phyloP scores from a whole-genome alignment of 2,888 invertebrate genomes.

The Torymus auratus region DNA sequence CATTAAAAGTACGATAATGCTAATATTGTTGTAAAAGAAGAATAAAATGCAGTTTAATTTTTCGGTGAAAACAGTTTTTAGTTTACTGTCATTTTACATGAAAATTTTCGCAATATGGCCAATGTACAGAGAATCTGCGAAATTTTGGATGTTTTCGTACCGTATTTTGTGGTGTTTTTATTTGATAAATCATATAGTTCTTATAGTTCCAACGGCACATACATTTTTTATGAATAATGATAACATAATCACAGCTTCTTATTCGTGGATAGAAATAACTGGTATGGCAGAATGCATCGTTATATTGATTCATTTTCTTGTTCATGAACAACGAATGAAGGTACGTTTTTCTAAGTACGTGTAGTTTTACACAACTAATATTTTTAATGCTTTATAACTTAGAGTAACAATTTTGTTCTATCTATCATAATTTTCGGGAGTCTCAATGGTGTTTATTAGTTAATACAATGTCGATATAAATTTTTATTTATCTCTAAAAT shows the following conservation, averaged over 20 bases:
- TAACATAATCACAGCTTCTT: not conserved
- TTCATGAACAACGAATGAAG: not conserved
- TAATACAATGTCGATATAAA: no score
- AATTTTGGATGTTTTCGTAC: not conserved
- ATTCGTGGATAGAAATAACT: conserved; percentile 4
- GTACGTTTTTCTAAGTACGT: not conserved
- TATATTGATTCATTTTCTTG: not conserved
- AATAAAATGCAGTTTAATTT: not conserved
- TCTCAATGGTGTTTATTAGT: no score
- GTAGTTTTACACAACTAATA: no score
- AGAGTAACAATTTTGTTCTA: no score
- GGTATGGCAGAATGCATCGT: not conserved
- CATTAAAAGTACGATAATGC: no score
- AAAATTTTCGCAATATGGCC: conserved; percentile 5
- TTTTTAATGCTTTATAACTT: no score
- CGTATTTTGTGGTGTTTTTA: conserved; percentile 31
- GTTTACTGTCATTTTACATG: not conserved
- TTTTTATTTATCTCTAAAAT: no score
- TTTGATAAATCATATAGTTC: not conserved
- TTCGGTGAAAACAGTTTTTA: not conserved
- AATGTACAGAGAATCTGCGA: not conserved
- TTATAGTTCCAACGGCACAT: not conserved
- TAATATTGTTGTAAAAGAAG: no score
- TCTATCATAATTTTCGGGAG: no score
- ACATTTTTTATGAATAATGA: not conserved